Percentiles rank a stretch among this genome's conserved stretches.
Evolutionary conservation across 35 echinoderm and acorn worm genomes (phyloP).

Genomic region (Eucidaris tribuloides): DNA sequence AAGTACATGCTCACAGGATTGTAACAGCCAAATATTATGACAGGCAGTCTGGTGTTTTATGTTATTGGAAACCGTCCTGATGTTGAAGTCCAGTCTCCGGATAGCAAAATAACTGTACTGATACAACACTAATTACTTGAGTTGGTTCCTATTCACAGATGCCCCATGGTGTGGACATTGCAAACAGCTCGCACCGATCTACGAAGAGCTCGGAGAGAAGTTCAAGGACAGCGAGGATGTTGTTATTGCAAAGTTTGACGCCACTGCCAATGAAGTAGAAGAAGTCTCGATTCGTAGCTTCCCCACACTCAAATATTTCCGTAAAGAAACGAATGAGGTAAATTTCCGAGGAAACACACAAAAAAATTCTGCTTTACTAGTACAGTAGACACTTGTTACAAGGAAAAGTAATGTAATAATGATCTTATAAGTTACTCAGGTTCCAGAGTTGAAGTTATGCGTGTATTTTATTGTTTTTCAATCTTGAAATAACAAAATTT

Average conservation of each 20-base stretch:
- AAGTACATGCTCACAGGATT: too few relatives aligned
- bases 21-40: too few relatives aligned
- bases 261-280: conserved; percentile 95
- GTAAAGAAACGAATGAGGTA: conserved; percentile 96
- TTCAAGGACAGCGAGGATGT: conserved; percentile 69
- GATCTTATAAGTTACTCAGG: not conserved
- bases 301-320: conserved; percentile 95
- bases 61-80: too few relatives aligned
- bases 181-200: conserved; percentile 87
- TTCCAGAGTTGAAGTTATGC: not conserved
- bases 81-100: too few relatives aligned
- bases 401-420: not conserved
- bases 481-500: not conserved
- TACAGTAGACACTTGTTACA: not conserved
- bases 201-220: conserved; percentile 73
- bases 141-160: too few relatives aligned
- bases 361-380: not conserved
- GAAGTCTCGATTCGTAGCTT: conserved; percentile 83
- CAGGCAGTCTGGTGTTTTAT: too few relatives aligned
- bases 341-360: not conserved
- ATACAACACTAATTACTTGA: too few relatives aligned
- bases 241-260: conserved; percentile 97
- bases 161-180: conserved; percentile 96
- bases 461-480: not conserved
- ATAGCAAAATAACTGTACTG: too few relatives aligned